Conservation (phyloP, 1,140 invertebrate species). For the Druon quercuslanigerum region DNA sequence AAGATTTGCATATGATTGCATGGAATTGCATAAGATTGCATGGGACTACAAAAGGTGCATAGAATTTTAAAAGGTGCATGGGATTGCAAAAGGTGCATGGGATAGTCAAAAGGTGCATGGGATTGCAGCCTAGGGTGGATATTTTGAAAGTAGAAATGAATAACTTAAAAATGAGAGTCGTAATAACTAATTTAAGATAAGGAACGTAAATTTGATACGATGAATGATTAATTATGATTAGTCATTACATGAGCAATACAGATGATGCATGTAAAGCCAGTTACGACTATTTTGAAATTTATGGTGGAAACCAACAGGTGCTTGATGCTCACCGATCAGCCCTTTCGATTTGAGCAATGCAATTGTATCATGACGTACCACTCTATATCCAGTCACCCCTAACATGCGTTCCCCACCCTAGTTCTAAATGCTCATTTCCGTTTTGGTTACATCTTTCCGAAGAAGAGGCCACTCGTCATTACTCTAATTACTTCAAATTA, state of each 20-base stretch:
- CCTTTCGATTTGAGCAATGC: constrained; percentile 44
- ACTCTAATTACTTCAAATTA: background rate
- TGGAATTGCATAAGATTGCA: no score
- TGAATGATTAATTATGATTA: constrained; percentile 28
- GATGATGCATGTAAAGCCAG: constrained; percentile 7
- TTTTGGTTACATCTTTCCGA: constrained; percentile 54
- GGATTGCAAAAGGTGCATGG: no score
- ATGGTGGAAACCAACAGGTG: constrained; percentile 69
- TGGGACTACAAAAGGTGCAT: no score
- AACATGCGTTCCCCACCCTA: constrained; percentile 53
- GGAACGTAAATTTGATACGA: background rate
- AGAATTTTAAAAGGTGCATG: no score
- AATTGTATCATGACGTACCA: constrained; percentile 67
- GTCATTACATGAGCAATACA: background rate
- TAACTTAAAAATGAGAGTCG: no score
- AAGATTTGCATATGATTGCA: no score
- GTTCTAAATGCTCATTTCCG: constrained; percentile 61
- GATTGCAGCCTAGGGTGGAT: no score
- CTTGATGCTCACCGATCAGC: constrained; percentile 46
- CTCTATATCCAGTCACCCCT: constrained; percentile 52
- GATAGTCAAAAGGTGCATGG: no score
- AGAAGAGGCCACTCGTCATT: constrained; percentile 16
- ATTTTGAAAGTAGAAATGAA: no score
- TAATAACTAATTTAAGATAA: background rate
- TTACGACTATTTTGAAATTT: constrained; percentile 59